These are phyloP conservation scores for Scatophagus argus DNA, from an alignment of 2,113 vertebrate species.

Conservation along the genomic window DNA sequence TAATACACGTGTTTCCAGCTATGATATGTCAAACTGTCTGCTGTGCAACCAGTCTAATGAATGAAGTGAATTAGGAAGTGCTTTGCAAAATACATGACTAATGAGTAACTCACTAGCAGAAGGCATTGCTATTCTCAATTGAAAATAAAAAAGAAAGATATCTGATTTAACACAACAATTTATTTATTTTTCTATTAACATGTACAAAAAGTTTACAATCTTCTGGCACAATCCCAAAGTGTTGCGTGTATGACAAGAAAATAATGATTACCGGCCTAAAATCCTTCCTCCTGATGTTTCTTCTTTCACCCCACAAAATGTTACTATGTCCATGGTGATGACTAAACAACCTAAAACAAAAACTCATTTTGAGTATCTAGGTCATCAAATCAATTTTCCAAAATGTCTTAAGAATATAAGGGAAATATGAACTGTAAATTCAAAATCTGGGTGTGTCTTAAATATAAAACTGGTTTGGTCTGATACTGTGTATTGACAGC, in stretches of 20 bases:
- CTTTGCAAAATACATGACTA: neutral
- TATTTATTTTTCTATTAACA: conserved; percentile 23
- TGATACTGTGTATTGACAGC: neutral
- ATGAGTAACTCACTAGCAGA: neutral
- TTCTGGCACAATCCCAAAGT: neutral
- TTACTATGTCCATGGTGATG: neutral
- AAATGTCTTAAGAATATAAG: neutral
- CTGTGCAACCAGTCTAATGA: no score
- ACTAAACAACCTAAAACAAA: neutral
- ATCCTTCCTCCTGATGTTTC: neutral
- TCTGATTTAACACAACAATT: conserved; percentile 5
- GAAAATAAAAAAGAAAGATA: neutral
- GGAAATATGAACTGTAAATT: neutral
- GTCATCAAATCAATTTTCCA: neutral
- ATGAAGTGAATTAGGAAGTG: neutral
- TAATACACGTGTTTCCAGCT: no score
- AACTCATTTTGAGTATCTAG: neutral
- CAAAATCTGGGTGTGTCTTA: neutral
- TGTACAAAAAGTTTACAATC: conserved; percentile 12
- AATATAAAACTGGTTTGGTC: neutral
- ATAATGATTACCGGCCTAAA: neutral
- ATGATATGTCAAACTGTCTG: no score
- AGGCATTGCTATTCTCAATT: neutral
- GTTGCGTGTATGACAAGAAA: neutral
- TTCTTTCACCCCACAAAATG: neutral